These are phyloP conservation scores for Pholis gunnellus DNA, from an alignment of 2,113 vertebrate species.

Conservation along the genomic window DNA sequence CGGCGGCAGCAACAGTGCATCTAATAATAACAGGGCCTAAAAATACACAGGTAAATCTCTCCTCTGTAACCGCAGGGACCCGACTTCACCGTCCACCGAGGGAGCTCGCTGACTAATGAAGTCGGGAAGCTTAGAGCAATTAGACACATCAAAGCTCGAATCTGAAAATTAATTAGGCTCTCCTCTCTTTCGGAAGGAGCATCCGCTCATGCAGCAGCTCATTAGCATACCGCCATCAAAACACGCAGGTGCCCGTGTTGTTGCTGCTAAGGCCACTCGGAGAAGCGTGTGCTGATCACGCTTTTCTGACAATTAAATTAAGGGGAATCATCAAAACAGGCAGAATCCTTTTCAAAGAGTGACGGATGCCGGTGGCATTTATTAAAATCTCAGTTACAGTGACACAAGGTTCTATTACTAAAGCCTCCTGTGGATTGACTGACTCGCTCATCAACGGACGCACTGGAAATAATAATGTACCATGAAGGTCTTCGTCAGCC, in stretches of 20 bases:
- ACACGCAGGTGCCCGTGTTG: conserved; percentile 78
- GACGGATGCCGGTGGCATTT: background rate
- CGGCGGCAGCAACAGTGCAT: conserved; percentile 52
- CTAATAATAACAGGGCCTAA: conserved; percentile 79
- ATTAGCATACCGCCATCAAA: conserved; percentile 84
- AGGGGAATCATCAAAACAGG: conserved; percentile 25
- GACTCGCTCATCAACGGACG: background rate
- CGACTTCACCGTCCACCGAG: conserved; percentile 72
- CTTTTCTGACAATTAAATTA: conserved; percentile 8
- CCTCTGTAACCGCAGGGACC: conserved; percentile 76
- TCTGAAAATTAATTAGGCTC: conserved; percentile 88
- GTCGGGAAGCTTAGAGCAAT: conserved; percentile 86
- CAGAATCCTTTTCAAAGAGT: background rate
- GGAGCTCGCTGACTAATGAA: conserved; percentile 83
- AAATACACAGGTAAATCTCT: conserved; percentile 80
- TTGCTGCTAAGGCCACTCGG: conserved; percentile 50
- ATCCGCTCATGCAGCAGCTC: conserved; percentile 79
- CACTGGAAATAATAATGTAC: background rate
- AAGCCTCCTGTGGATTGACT: background rate
- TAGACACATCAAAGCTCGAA: conserved; percentile 88
- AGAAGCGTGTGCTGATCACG: conserved; percentile 40
- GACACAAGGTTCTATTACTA: background rate
- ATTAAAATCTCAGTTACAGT: background rate
- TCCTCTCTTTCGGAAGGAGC: conserved; percentile 75
- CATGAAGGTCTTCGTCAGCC: background rate